Percentiles rank a stretch among this genome's conserved stretches.
Conservation (phyloP, 2,113 vertebrate species). For the Vicugna pacos region DNA sequence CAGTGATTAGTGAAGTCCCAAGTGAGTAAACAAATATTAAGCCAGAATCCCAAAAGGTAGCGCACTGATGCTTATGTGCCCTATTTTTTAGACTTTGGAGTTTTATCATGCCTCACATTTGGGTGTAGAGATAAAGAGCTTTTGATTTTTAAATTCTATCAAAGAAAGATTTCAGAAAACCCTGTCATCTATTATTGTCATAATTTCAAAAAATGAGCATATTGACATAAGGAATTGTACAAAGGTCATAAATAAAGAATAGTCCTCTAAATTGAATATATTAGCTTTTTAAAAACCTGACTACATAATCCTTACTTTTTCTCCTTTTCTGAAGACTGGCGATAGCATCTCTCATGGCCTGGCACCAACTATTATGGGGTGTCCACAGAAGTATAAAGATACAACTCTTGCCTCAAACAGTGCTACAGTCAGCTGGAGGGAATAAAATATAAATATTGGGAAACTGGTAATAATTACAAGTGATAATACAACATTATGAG, state of each 20-base stretch:
- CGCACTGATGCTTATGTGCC: not conserved
- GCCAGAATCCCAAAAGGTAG: not conserved
- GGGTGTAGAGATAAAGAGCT: not conserved
- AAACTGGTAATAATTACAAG: not conserved
- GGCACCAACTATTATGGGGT: not conserved
- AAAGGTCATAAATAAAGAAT: not conserved
- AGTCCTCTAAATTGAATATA: not conserved
- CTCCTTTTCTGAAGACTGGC: not conserved
- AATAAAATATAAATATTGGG: not conserved
- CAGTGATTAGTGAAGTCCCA: not conserved
- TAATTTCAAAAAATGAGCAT: not conserved
- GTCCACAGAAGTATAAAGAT: not conserved
- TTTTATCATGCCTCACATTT: slow-evolving; percentile 11
- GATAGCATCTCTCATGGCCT: not conserved
- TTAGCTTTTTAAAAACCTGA: not conserved
- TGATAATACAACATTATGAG: not conserved
- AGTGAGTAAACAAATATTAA: slow-evolving; percentile 21
- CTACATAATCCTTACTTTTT: not conserved
- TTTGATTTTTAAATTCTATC: slow-evolving; percentile 2
- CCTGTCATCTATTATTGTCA: not conserved
- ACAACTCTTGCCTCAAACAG: not conserved
- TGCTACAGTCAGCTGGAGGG: not conserved
- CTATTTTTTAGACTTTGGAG: not conserved
- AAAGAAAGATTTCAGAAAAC: slow-evolving; percentile 18
- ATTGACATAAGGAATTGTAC: not conserved